Percentiles rank a stretch among this genome's conserved stretches.
These are phyloP conservation scores for Chionis minor DNA, from an alignment of 2,113 vertebrate species.

Conservation along the genomic window DNA sequence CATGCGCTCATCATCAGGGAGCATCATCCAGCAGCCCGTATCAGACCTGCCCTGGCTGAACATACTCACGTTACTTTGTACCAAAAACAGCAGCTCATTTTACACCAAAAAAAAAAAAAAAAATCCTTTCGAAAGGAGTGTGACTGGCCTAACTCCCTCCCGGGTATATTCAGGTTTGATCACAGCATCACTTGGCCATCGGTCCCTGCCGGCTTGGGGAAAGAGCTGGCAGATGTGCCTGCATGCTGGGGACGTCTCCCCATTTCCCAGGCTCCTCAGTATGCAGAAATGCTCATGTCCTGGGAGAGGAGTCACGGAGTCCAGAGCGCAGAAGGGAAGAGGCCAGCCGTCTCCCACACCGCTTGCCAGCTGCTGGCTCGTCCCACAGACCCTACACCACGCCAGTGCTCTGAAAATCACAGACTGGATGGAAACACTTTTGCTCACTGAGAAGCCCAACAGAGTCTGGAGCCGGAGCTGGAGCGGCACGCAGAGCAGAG, in stretches of 20 bases:
- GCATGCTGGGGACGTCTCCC: background rate
- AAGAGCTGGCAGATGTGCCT: background rate
- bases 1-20: background rate
- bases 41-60: background rate
- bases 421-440: background rate
- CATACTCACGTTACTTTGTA: background rate
- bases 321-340: background rate
- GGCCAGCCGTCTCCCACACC: background rate
- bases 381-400: background rate
- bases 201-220: background rate
- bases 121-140: background rate
- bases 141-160: background rate
- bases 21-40: background rate
- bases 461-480: background rate
- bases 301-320: background rate
- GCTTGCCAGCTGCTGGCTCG: conserved; percentile 11
- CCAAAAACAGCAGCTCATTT: background rate
- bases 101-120: background rate
- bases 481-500: background rate
- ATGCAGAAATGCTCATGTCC: background rate
- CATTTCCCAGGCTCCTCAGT: background rate
- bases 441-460: background rate
- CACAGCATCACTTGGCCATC: background rate
- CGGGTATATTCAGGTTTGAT: background rate
- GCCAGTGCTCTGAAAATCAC: conserved; percentile 1